A percentile compares a stretch with the other conserved stretches of the same genome.
phyloP scores from a whole-genome alignment of 2,888 invertebrate species.

The Polietes domitor region DNA sequence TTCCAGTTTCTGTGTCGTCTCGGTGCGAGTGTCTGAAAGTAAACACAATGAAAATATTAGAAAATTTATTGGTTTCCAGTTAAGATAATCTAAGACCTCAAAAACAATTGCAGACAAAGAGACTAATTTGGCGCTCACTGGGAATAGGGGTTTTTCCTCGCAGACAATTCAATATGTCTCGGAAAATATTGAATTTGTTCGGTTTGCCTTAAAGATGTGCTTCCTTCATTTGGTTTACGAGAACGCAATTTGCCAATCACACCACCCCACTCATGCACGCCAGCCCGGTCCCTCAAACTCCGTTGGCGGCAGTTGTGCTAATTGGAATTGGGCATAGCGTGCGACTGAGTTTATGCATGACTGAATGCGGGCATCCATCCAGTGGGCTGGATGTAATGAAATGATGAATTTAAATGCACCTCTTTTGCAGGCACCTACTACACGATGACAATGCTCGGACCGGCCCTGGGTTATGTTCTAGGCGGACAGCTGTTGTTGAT shows the following conservation, averaged over 20 bases:
- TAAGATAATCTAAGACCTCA: slow-evolving; percentile 75
- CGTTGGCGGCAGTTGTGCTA: slow-evolving; percentile 7
- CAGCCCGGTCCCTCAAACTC: background rate
- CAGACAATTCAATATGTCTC: slow-evolving; percentile 40
- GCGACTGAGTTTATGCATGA: background rate
- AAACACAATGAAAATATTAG: slow-evolving; percentile 53
- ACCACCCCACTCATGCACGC: background rate
- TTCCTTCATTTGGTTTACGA: background rate
- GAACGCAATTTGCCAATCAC: background rate
- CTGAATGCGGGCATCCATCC: background rate
- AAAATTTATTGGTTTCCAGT: slow-evolving; percentile 78
- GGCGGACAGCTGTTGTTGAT: slow-evolving; percentile 91
- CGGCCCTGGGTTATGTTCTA: slow-evolving; percentile 91
- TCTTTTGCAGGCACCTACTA: slow-evolving; percentile 87
- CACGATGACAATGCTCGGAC: slow-evolving; percentile 91
- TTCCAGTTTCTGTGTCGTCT: background rate
- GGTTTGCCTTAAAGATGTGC: slow-evolving; percentile 67
- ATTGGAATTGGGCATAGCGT: slow-evolving; percentile 15
- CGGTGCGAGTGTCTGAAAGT: slow-evolving; percentile 39
- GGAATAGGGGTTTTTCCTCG: slow-evolving; percentile 8
- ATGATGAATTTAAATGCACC: background rate
- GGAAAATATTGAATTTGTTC: slow-evolving; percentile 47
- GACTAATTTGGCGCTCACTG: slow-evolving; percentile 1
- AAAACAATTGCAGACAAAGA: slow-evolving; percentile 56
- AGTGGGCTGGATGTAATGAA: background rate